Evolutionary conservation across 2,888 invertebrate species (phyloP).

Genomic region (Eledona agricola): DNA sequence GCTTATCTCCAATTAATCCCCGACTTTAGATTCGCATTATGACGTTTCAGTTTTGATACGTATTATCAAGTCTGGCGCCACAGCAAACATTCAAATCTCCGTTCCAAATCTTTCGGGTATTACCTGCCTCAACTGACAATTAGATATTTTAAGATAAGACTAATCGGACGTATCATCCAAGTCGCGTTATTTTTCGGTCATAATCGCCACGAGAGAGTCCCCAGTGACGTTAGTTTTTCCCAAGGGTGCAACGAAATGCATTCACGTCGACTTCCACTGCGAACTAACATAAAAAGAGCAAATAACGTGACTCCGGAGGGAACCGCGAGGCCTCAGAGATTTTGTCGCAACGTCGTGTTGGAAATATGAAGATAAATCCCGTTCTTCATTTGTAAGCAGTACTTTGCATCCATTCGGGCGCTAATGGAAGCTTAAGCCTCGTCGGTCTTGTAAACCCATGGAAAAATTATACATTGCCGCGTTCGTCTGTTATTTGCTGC

Average conservation of each 20-base stretch:
- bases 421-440: constrained; percentile 37
- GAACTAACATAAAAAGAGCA: constrained; percentile 29
- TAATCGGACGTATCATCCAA: too few relatives aligned
- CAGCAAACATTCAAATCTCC: constrained; percentile 24
- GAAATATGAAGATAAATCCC: constrained; percentile 39
- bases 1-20: constrained; percentile 34
- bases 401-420: constrained; percentile 33
- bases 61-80: background rate
- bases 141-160: constrained; percentile 42
- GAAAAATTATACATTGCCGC: constrained; percentile 35
- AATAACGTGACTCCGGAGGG: constrained; percentile 26
- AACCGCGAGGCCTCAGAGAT: constrained; percentile 16
- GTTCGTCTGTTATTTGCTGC: constrained; percentile 8
- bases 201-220: constrained; percentile 14
- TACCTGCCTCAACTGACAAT: constrained; percentile 44
- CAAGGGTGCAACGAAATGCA: constrained; percentile 17
- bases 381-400: constrained; percentile 37
- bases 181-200: too few relatives aligned
- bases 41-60: background rate
- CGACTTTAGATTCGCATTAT: constrained; percentile 14
- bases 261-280: constrained; percentile 18
- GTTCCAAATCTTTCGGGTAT: constrained; percentile 38
- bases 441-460: constrained; percentile 34
- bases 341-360: constrained; percentile 23
- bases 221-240: constrained; percentile 3